These are phyloP conservation scores for Hippocampus barbouri DNA, from an alignment of 2,113 vertebrate genomes.

Conservation along the genomic window DNA sequence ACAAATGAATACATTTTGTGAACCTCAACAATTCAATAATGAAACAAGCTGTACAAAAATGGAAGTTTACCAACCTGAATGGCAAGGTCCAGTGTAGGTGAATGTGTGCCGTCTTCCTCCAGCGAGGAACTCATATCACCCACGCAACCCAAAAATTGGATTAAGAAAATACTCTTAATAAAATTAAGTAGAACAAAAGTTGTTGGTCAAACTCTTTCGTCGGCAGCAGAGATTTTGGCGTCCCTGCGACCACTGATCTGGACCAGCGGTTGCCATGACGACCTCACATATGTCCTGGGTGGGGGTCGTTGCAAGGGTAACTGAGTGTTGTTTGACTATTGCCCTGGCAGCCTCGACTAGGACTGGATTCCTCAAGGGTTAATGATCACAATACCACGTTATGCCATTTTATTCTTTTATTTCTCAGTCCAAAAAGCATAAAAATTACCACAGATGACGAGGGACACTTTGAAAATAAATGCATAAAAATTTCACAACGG, in stretches of 20 bases:
- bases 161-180: not conserved
- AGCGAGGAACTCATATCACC: constrained; percentile 53
- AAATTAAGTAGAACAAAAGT: not conserved
- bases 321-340: constrained; percentile 53
- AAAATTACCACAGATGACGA: not conserved
- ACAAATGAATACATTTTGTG: not conserved
- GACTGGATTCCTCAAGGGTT: constrained; percentile 32
- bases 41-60: no score
- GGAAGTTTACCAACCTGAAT: constrained; percentile 64
- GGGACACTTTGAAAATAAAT: not conserved
- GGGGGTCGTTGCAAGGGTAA: constrained; percentile 50
- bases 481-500: not conserved
- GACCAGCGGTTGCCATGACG: constrained; percentile 52
- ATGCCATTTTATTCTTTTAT: not conserved
- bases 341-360: constrained; percentile 31
- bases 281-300: not conserved
- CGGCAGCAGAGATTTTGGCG: constrained; percentile 13
- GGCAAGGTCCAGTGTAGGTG: constrained; percentile 64
- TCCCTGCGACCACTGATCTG: not conserved
- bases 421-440: not conserved
- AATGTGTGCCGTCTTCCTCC: constrained; percentile 30
- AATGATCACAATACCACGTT: constrained; percentile 32
- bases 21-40: not conserved
- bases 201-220: constrained; percentile 8
- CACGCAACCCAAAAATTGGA: not conserved